Base-by-base conservation (phyloP, 2,888 invertebrate genomes). In the Desoria tigrina region DNA sequence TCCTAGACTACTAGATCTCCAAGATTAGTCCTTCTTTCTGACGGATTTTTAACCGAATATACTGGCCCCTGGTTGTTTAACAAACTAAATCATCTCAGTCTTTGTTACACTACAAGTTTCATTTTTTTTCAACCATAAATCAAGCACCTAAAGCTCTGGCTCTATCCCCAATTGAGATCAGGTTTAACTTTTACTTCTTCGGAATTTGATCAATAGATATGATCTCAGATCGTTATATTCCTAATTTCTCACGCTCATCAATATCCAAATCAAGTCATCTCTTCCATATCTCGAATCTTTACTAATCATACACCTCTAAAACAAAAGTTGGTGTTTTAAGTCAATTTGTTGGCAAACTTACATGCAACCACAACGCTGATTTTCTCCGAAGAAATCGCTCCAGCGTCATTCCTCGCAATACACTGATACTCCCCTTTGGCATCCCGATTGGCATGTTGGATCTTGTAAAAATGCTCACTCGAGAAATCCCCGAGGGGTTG, bases 391-490 rank as follows among this genome's bases (percentile, higher is more conserved):
- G 93, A 88, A 80, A 95, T 90, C 71, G 94, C 90, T 63, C 96
- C 96, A 63, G 91, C 91, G 77, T 89, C 88, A 81, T 96, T 96
- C 78, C 88, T 87, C 26, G 94, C 95, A 74, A 94, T 88, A 82
- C 95, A 95, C 80, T 93, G 89, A 83, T 96, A 96, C 68, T 88
- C 87, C 57, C 96, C 96, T 62, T 90, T 90, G 82, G 95, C 92
- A 77, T 88, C 86, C 68, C 88, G 84, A 77, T 86, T 86, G 60
- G 93, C 90, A 78, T 88, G 89, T 78, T 88, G 86, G 77, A 95
- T 91, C 79, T 90, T 88, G 82, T 89, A 90, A 80, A 89, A 90
- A 77, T 88, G 85, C 79, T 92, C 91, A 18, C 90, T 86, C 63
- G 90, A 88, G 79, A 89, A 90, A 79, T 93, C 91, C 68, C 85